Evolutionary conservation across 2,888 invertebrate genomes (phyloP).

Genomic region (Ochropleura leucogaster): DNA sequence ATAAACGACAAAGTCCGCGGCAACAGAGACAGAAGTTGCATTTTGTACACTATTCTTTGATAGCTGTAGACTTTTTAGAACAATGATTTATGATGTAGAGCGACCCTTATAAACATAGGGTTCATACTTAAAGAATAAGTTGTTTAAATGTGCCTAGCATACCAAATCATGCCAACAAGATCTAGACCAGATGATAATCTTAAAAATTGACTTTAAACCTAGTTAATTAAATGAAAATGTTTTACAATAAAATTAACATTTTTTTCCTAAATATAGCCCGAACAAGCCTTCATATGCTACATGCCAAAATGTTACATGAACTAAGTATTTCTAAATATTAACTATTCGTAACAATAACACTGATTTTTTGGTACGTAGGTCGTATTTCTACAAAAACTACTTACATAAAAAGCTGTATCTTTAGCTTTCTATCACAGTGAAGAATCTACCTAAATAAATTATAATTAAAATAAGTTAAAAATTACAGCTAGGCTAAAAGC

Average conservation of each 20-base stretch:
- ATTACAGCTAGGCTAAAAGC: constrained; percentile 5
- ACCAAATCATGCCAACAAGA: not conserved
- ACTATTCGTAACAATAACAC: constrained; percentile 21
- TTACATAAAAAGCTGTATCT: constrained; percentile 25
- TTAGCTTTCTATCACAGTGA: constrained; percentile 59
- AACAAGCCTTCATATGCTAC: not conserved
- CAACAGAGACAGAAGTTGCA: too few relatives aligned
- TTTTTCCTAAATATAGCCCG: constrained; percentile 2
- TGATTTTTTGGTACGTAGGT: constrained; percentile 34
- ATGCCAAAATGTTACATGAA: not conserved
- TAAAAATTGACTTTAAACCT: constrained; percentile 8
- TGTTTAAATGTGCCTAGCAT: not conserved
- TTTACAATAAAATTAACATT: not conserved
- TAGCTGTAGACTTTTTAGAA: not conserved
- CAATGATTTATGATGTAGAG: not conserved
- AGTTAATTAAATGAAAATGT: not conserved
- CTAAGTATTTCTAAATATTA: constrained; percentile 4
- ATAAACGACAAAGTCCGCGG: too few relatives aligned
- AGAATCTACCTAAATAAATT: constrained; percentile 2
- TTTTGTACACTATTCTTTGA: not conserved
- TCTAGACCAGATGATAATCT: constrained; percentile 34
- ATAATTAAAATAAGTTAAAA: constrained; percentile 32
- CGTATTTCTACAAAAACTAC: constrained; percentile 5
- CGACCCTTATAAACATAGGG: not conserved
- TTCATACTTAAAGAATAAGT: not conserved